phyloP scores from a whole-genome alignment of 1,140 invertebrate species.

The Fopius arisanus region DNA sequence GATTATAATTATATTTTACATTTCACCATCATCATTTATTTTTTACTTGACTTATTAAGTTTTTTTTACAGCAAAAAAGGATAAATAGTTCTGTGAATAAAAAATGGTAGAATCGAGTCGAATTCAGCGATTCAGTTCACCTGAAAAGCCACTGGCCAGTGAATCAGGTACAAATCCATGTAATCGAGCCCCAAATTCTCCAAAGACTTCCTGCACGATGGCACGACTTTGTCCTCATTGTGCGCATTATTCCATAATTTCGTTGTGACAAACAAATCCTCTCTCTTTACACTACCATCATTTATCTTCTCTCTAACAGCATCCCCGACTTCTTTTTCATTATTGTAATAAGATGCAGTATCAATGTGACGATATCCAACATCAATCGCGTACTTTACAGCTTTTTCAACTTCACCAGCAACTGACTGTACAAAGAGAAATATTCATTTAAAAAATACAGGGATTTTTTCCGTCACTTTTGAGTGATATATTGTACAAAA shows the following conservation, averaged over 20 bases:
- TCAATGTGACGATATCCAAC: conserved; percentile 8
- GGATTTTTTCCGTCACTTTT: too few species aligned
- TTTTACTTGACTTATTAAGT: too few species aligned
- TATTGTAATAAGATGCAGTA: background rate
- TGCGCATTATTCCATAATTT: background rate
- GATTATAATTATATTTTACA: too few species aligned
- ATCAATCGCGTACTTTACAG: conserved; percentile 1
- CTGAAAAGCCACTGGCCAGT: background rate
- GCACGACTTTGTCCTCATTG: background rate
- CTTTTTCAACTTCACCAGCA: conserved; percentile 60
- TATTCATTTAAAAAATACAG: background rate
- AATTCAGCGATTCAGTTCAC: background rate
- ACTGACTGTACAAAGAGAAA: background rate
- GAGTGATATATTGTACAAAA: too few species aligned
- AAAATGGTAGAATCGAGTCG: too few species aligned
- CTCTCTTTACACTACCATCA: background rate
- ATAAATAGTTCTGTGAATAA: too few species aligned
- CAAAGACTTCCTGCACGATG: conserved; percentile 1
- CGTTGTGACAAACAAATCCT: background rate
- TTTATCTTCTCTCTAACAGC: background rate
- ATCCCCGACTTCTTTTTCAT: conserved; percentile 5
- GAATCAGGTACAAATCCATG: conserved; percentile 2
- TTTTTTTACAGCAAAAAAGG: too few species aligned
- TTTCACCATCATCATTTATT: too few species aligned
- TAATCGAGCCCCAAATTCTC: background rate